Percentiles rank a stretch among this genome's conserved stretches.
Evolutionary conservation across 2,888 invertebrate genomes (phyloP).

Genomic region (Clunio marinus): DNA sequence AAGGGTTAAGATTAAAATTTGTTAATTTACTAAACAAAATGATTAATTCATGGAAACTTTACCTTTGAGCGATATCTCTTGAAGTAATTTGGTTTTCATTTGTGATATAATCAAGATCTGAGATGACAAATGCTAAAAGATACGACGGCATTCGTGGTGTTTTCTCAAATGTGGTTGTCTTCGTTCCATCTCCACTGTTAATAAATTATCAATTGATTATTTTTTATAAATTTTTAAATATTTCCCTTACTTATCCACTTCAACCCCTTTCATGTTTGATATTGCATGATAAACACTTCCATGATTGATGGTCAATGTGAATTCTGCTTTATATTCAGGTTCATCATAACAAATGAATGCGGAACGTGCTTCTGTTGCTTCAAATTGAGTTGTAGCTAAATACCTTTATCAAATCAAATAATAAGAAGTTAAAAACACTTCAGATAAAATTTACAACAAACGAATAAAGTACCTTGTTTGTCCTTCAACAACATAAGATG

Average conservation of each 20-base stretch:
- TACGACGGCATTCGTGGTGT: neutral
- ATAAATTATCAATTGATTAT: neutral
- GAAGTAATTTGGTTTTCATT: neutral
- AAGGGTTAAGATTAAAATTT: no score
- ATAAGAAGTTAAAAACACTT: neutral
- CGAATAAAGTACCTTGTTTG: neutral
- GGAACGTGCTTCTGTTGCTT: neutral
- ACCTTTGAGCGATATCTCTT: neutral
- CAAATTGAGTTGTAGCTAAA: slow-evolving; percentile 22
- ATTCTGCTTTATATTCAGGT: slow-evolving; percentile 59
- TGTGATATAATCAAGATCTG: neutral
- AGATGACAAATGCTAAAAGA: neutral
- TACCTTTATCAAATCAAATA: neutral
- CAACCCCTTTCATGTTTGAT: neutral
- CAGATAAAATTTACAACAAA: neutral
- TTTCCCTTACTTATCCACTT: neutral
- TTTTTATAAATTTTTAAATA: neutral
- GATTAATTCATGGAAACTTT: neutral
- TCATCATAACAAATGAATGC: slow-evolving; percentile 47
- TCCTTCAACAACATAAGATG: neutral
- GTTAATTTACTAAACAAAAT: no score
- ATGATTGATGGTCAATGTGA: slow-evolving; percentile 50
- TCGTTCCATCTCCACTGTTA: neutral
- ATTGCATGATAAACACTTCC: neutral
- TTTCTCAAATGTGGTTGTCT: neutral